These are phyloP conservation scores for Jaculus jaculus DNA, from an alignment of 2,113 vertebrate species.

Conservation along the genomic window DNA sequence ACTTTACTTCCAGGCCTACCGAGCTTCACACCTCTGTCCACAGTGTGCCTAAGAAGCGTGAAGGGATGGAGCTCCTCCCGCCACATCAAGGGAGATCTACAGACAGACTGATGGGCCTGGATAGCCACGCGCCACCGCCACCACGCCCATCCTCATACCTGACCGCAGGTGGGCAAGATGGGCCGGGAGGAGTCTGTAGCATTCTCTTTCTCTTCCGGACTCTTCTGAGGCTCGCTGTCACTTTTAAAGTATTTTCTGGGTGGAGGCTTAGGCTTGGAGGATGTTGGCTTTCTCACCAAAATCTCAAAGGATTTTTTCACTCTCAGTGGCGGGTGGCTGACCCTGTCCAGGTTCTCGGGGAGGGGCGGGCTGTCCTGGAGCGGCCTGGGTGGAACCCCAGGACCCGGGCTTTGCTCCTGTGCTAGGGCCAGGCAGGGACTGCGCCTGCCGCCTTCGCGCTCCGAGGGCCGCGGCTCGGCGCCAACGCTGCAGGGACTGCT, in stretches of 20 bases:
- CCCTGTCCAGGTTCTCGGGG: constrained; percentile 68
- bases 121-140: rapidly evolving
- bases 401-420: constrained; percentile 58
- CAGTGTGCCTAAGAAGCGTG: not conserved
- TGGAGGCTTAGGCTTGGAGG: constrained; percentile 86
- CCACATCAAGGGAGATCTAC: not conserved
- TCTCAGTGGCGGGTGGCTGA: constrained; percentile 78
- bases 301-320: constrained; percentile 84
- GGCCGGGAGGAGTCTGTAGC: not conserved
- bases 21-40: too few relatives aligned
- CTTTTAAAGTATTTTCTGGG: constrained; percentile 89
- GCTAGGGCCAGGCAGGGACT: constrained; percentile 84
- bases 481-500: constrained; percentile 49
- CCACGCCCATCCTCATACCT: constrained; percentile 81
- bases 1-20: not conserved
- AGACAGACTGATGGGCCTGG: rapidly evolving
- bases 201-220: constrained; percentile 75
- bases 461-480: constrained; percentile 65
- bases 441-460: constrained; percentile 79
- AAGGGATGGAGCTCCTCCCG: not conserved
- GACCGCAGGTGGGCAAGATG: constrained; percentile 73
- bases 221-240: constrained; percentile 79
- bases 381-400: constrained; percentile 21
- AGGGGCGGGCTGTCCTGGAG: constrained; percentile 78
- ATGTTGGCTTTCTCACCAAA: constrained; percentile 83